A percentile compares a stretch with the other conserved stretches of the same genome.
Evolutionary conservation across 2,797 vertebrate genomes (phyloP).

Genomic region (Neoniphon sammara): DNA sequence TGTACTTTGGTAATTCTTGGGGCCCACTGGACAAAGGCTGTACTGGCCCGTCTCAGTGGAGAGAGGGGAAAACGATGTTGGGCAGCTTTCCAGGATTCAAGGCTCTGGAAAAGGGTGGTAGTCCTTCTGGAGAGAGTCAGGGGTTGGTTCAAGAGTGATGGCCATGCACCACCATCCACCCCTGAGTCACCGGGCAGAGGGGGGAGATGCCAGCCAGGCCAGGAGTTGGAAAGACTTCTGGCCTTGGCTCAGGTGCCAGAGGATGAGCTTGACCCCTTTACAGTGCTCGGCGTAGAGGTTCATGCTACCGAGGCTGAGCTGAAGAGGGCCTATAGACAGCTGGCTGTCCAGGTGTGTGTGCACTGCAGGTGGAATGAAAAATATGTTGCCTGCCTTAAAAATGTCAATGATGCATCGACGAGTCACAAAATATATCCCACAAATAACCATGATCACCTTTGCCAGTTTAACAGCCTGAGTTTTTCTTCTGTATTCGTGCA

Average conservation of each 20-base stretch:
- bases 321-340: slow-evolving; percentile 92
- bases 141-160: slow-evolving; percentile 63
- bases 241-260: slow-evolving; percentile 88
- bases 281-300: slow-evolving; percentile 89
- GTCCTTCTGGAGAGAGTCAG: slow-evolving; percentile 69
- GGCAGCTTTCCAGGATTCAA: slow-evolving; percentile 80
- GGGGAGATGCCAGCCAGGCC: slow-evolving; percentile 80
- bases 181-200: slow-evolving; percentile 74
- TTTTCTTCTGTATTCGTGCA: slow-evolving; percentile 34
- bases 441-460: too few relatives aligned
- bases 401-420: slow-evolving; percentile 24
- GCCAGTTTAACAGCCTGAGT: not conserved
- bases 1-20: slow-evolving; percentile 79
- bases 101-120: slow-evolving; percentile 77
- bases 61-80: slow-evolving; percentile 79
- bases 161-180: slow-evolving; percentile 11
- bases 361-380: not conserved
- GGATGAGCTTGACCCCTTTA: slow-evolving; percentile 94
- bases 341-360: slow-evolving; percentile 91
- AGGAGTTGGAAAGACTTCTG: slow-evolving; percentile 90
- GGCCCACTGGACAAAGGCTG: slow-evolving; percentile 76
- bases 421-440: slow-evolving; percentile 24
- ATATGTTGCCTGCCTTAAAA: not conserved
- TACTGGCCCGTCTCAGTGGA: slow-evolving; percentile 62
- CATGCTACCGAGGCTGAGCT: slow-evolving; percentile 91